These are phyloP conservation scores for Ennomos erosarius DNA, from an alignment of 2,888 invertebrate genomes.

Conservation along the genomic window DNA sequence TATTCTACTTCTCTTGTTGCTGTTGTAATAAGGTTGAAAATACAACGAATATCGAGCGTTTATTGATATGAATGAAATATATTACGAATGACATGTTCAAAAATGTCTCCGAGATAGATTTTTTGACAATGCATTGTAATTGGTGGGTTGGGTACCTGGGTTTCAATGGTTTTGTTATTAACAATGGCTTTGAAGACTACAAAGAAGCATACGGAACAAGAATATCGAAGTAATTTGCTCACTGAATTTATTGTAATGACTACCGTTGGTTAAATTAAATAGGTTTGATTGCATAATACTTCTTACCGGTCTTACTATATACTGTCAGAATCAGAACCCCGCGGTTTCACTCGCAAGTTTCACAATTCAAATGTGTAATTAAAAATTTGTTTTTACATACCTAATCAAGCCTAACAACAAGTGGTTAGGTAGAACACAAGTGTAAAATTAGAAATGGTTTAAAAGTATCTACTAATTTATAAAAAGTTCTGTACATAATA, in stretches of 20 bases:
- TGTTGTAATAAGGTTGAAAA: conserved; percentile 44
- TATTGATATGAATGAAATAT: conserved; percentile 14
- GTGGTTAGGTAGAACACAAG: too few relatives aligned
- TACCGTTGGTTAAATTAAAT: conserved; percentile 51
- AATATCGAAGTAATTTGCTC: conserved; percentile 75
- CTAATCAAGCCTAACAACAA: too few relatives aligned
- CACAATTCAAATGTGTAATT: too few relatives aligned
- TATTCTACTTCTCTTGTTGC: conserved; percentile 4
- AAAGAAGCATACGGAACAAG: conserved; percentile 65
- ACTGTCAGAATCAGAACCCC: too few relatives aligned
- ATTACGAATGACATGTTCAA: conserved; percentile 78
- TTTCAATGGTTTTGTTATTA: conserved; percentile 73
- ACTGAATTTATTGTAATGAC: conserved; percentile 62
- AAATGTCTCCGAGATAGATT: conserved; percentile 80
- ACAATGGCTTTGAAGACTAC: conserved; percentile 72
- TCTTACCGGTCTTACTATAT: too few relatives aligned
- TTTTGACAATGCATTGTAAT: conserved; percentile 78
- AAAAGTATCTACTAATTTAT: too few relatives aligned
- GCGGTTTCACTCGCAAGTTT: too few relatives aligned
- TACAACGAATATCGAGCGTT: conserved; percentile 32
- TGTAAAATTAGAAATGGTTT: too few relatives aligned
- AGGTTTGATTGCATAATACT: conserved; percentile 43
- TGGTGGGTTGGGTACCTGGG: conserved; percentile 86
- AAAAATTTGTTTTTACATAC: too few relatives aligned
- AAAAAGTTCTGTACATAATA: too few relatives aligned